These are phyloP conservation scores for Holocentrus rufus DNA, from an alignment of 2,797 vertebrate species.

Conservation along the genomic window DNA sequence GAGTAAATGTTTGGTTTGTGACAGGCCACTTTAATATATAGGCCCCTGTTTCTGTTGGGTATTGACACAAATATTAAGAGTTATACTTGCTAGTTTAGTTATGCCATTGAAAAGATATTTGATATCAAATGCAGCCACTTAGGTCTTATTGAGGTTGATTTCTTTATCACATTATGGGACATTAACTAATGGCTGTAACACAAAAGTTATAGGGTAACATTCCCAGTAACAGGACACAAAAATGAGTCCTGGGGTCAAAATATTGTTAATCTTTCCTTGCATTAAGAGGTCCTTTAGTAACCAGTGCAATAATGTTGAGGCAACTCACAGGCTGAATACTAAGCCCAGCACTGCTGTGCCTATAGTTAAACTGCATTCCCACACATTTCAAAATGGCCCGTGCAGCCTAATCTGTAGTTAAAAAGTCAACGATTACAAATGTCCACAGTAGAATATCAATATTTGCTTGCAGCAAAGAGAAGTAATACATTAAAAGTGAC, in stretches of 20 bases:
- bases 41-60: conserved; percentile 2
- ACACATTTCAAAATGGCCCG: conserved; percentile 3
- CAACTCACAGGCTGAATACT: background rate
- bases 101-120: conserved; percentile 36
- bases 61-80: conserved; percentile 24
- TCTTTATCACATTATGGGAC: conserved; percentile 46
- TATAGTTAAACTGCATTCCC: background rate
- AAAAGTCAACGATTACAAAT: conserved; percentile 13
- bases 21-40: background rate
- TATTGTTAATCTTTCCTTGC: background rate
- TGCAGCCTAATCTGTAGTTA: background rate
- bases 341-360: background rate
- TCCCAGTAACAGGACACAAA: conserved; percentile 15
- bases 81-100: conserved; percentile 34
- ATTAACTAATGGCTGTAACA: conserved; percentile 38
- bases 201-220: conserved; percentile 32
- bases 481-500: background rate
- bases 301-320: background rate
- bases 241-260: conserved; percentile 28
- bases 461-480: background rate
- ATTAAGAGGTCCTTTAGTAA: background rate
- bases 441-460: conserved; percentile 5
- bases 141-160: conserved; percentile 33
- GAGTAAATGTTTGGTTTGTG: background rate
- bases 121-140: conserved; percentile 21